These are phyloP conservation scores for Lapara coniferarum DNA, from an alignment of 2,888 invertebrate species.

Conservation along the genomic window DNA sequence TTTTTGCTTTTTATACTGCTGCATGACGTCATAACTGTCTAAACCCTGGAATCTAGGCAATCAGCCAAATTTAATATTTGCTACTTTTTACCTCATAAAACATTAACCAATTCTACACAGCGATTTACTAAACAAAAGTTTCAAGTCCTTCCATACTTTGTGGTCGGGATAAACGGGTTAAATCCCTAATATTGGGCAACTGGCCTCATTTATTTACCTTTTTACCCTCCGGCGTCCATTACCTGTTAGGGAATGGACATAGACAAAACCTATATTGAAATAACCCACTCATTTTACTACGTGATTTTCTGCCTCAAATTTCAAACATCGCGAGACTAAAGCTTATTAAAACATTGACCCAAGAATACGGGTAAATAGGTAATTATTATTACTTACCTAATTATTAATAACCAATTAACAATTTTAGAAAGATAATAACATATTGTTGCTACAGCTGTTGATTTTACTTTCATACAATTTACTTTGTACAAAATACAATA, in stretches of 20 bases:
- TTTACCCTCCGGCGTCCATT: slow-evolving; percentile 15
- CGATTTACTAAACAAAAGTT: slow-evolving; percentile 19
- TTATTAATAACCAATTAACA: no score
- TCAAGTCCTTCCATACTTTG: neutral
- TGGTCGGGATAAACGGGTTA: slow-evolving; percentile 12
- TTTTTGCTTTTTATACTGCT: no score
- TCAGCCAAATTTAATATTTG: no score
- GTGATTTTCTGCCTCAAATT: slow-evolving; percentile 5
- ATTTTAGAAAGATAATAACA: no score
- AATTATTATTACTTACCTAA: no score
- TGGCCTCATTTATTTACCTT: slow-evolving; percentile 19
- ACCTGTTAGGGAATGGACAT: slow-evolving; percentile 4
- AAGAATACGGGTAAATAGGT: neutral
- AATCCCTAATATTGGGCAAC: slow-evolving; percentile 12
- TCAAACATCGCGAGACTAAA: neutral
- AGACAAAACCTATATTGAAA: slow-evolving; percentile 18
- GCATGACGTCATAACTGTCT: no score
- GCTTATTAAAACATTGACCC: neutral
- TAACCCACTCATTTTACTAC: neutral
- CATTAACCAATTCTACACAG: neutral
- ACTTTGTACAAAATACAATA: no score
- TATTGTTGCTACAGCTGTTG: no score
- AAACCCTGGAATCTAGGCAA: no score
- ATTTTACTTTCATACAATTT: no score
- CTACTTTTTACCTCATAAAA: neutral